Base-by-base conservation (phyloP, 2,113 vertebrate species). In the Orthonyx spaldingii region DNA sequence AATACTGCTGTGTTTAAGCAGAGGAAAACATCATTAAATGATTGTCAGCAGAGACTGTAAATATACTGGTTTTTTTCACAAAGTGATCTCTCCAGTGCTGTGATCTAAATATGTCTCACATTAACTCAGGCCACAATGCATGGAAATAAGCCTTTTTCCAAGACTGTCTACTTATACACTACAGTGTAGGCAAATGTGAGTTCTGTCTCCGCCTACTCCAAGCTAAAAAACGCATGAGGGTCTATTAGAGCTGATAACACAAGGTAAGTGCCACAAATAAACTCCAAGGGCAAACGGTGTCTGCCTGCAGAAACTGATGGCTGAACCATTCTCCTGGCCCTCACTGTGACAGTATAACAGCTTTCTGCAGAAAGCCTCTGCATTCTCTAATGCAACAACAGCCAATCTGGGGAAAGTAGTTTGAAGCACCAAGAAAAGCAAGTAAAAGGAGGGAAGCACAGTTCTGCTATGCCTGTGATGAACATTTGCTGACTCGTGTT, bases 141-240 rank as follows among this genome's bases (percentile, higher is more conserved):
- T 66, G 46, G 66, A 96, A 97, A 90, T 88, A 94, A 89, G 53
- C 17, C 37, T 56, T 95, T 97, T 84, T 94, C 78, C 69, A 63
- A 83, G 50, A 42, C 44, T 28, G 3, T 42, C 18, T 82, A 16
- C 85, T 94, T 57, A 61, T 30, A n/a, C 3, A 32, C 28, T 12
- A 7, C 1, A 35, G 6, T 0, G 1, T 14, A 26, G 63, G 59
- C 32, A 83, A 83, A 47, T 9, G 10, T 1, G 1, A 90, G 21
- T 26, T 95, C 70, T 77, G 41, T 10, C 41, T 61, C 19, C 22
- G 82, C 52, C 28, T 30, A 33, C 12, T 50, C 26, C 23, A 65
- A 69, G 26, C 10, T 57, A 49, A 82, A 97, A 91, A 63, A 22
- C 2, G 7, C 20, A 9, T 27, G 37, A 72, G 12, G 11, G 15